Percentiles rank a stretch among this genome's conserved stretches.
phyloP scores from a whole-genome alignment of 2,797 vertebrate genomes.

The Cyprinodon diabolis region DNA sequence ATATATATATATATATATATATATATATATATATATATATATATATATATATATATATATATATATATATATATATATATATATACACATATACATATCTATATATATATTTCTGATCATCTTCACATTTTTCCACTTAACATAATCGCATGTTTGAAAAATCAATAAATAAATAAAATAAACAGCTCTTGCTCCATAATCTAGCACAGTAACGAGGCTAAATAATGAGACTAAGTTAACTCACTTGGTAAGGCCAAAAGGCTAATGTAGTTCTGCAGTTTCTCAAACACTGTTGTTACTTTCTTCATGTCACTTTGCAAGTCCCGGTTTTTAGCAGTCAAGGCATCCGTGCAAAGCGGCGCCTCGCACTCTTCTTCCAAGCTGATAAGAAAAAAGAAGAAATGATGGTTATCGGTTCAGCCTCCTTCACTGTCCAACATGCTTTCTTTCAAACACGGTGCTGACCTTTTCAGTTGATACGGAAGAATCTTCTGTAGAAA shows the following conservation, averaged over 20 bases:
- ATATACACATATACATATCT: rapidly evolving
- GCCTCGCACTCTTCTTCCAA: constrained; percentile 94
- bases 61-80: no score
- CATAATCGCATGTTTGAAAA: not conserved
- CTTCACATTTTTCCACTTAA: not conserved
- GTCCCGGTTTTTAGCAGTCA: constrained; percentile 88
- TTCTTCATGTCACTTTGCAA: constrained; percentile 89
- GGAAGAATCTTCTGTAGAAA: constrained; percentile 98
- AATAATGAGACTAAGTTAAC: constrained; percentile 56
- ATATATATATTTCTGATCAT: no score
- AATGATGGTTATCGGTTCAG: constrained; percentile 20
- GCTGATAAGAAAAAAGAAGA: constrained; percentile 68
- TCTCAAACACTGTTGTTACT: constrained; percentile 90
- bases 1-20: no score
- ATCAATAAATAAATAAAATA: not conserved
- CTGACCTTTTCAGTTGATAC: constrained; percentile 97
- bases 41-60: no score
- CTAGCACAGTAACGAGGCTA: not conserved
- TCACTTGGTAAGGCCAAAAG: constrained; percentile 93
- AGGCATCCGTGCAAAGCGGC: constrained; percentile 88
- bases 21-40: no score
- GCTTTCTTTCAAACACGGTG: not conserved
- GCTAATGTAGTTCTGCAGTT: constrained; percentile 88
- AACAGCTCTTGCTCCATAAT: not conserved
- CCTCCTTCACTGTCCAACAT: constrained; percentile 13